Base-by-base conservation (phyloP, 2,797 vertebrate genomes). In the Acridotheres tristis region DNA sequence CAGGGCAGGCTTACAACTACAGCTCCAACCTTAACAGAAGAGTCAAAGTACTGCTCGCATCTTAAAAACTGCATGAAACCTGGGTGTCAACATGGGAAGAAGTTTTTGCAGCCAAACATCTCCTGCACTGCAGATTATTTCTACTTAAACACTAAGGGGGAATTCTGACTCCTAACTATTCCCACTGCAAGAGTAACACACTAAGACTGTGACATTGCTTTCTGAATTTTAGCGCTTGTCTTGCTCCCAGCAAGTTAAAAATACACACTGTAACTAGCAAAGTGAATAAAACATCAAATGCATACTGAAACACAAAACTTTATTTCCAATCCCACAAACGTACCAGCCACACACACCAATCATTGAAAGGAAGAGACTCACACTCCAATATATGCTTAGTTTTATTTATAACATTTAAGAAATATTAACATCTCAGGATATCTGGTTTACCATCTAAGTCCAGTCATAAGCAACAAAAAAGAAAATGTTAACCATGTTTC, bases 331-430 rank as follows among this genome's bases (percentile, higher is more conserved):
- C 34, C 58, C 78, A 50, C 51, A 36, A 40, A 48, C 1, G 1
- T 6, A 13, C 23, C 38, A 45, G 34, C 47, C 88, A 88, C 73
- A 67, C 66, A 81, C 92, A 54, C 48, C 38, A 82, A 27, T 34
- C 71, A 88, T 0, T 61, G 94, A 97, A 98, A 98, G 91, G 95
- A 98, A 96, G 72, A 97, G 66, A 93, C 77, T 90, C 67, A 97
- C 89, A 85, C 87, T 90, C 40, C 62, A 81, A 95, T 80, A 68
- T 69, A 96, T 96, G 96, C 86, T 98, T 97, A 82, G 96, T 97
- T 98, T 97, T 97, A 96, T 98, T 98, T 98, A 97, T 98, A 98
- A 98, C 93, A 97, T 93, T 96, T 98, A 98, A 97, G 97, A 98
- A 97, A 97, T 98, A 97, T 97, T 97, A 98, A 98, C 98, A 98